Conservation (phyloP, 1,140 invertebrate species). For the Drosophila simulans region DNA sequence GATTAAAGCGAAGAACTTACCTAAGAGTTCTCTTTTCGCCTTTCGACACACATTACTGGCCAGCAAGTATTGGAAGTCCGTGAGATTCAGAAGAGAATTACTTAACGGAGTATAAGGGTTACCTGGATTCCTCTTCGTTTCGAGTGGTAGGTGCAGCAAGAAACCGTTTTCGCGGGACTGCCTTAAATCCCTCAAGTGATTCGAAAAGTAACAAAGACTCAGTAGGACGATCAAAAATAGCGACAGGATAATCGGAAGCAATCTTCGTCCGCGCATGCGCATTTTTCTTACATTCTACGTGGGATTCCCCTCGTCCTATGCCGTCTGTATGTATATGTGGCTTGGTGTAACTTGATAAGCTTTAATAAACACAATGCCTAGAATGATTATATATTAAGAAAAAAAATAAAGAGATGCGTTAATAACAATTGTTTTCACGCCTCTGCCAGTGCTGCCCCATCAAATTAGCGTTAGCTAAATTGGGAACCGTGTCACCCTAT, state of each 20-base stretch:
- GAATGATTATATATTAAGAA: neutral
- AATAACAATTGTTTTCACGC: constrained; percentile 22
- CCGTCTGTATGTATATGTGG: constrained; percentile 1
- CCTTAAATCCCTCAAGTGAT: constrained; percentile 32
- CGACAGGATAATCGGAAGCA: constrained; percentile 67
- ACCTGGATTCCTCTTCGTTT: constrained; percentile 3
- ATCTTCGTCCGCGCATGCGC: constrained; percentile 76
- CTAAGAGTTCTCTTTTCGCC: constrained; percentile 71
- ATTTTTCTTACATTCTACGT: constrained; percentile 59
- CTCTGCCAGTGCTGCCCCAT: neutral
- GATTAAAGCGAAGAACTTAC: constrained; percentile 32
- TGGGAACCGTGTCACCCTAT: neutral
- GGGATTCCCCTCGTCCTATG: constrained; percentile 28
- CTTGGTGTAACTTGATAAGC: too few relatives aligned
- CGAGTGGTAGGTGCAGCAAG: constrained; percentile 50
- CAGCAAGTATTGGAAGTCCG: constrained; percentile 67
- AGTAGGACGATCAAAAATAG: constrained; percentile 60
- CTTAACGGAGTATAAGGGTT: neutral
- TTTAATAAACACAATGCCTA: neutral
- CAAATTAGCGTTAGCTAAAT: neutral
- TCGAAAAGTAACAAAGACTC: constrained; percentile 63
- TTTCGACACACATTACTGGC: constrained; percentile 66
- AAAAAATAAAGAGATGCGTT: constrained; percentile 15
- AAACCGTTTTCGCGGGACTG: constrained; percentile 36
- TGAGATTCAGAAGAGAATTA: constrained; percentile 59